Evolutionary conservation across 1,140 invertebrate genomes (phyloP).

Genomic region (Xylocopa sonorina): DNA sequence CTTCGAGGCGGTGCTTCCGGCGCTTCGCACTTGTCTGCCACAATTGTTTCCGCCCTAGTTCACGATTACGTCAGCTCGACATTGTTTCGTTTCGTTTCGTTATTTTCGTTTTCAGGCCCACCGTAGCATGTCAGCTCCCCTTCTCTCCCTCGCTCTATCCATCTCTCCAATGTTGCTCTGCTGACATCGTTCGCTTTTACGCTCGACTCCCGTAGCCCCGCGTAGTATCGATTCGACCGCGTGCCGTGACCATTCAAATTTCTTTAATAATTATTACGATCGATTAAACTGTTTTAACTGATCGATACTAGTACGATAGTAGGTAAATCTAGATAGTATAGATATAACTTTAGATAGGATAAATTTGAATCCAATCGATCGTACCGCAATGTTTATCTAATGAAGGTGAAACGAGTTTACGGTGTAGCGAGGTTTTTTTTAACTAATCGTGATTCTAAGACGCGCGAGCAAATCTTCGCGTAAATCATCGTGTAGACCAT

Average conservation of each 20-base stretch:
- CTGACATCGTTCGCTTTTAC: conserved; percentile 49
- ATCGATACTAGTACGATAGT: too few species aligned
- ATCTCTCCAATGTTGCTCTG: conserved; percentile 22
- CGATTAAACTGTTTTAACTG: too few species aligned
- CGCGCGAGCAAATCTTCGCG: background rate
- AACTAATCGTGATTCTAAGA: background rate
- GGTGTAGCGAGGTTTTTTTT: too few species aligned
- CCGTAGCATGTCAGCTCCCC: conserved; percentile 77
- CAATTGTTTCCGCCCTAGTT: conserved; percentile 82
- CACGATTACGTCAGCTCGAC: conserved; percentile 78
- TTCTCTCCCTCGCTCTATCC: too few species aligned
- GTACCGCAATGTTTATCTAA: too few species aligned
- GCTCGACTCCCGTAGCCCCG: conserved; percentile 55
- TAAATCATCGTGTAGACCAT: background rate
- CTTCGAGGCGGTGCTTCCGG: conserved; percentile 73
- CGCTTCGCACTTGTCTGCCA: conserved; percentile 80
- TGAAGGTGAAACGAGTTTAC: too few species aligned
- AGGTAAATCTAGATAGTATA: too few species aligned
- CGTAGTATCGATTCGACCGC: background rate
- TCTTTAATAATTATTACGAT: background rate
- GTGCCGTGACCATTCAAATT: background rate
- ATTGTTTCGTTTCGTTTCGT: conserved; percentile 81
- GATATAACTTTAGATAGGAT: too few species aligned
- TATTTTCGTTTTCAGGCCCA: conserved; percentile 82
- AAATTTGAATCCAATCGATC: too few species aligned